Conservation (phyloP, 2,888 invertebrate genomes). For the Chorisops tibialis region DNA sequence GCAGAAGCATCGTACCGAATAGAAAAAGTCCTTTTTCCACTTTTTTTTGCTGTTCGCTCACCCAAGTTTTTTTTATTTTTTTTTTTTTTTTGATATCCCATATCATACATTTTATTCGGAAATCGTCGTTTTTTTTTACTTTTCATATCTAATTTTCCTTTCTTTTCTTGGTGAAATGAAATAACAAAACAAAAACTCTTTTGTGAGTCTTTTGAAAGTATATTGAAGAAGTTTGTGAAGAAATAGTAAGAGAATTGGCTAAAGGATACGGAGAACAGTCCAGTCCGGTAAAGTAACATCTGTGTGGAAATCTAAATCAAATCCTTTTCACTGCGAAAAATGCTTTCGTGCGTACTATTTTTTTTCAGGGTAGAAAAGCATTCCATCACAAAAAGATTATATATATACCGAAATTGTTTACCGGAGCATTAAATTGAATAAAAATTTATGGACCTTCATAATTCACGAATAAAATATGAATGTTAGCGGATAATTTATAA, state of each 20-base stretch:
- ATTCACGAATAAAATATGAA: constrained; percentile 38
- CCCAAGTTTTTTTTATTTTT: neutral
- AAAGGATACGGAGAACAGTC: neutral
- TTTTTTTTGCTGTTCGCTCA: too few species aligned
- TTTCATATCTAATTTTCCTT: constrained; percentile 13
- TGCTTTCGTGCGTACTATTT: constrained; percentile 28
- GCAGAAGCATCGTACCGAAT: too few species aligned
- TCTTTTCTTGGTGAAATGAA: neutral
- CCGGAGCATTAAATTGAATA: constrained; percentile 53
- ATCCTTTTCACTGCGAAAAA: constrained; percentile 17
- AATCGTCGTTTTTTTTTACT: neutral
- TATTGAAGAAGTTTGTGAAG: neutral
- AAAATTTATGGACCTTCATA: constrained; percentile 51
- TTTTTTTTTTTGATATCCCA: too few species aligned
- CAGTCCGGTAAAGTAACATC: neutral
- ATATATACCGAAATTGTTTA: constrained; percentile 48
- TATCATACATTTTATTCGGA: neutral
- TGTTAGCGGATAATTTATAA: constrained; percentile 34
- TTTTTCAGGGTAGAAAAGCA: neutral
- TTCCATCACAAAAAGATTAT: constrained; percentile 2
- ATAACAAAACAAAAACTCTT: too few species aligned
- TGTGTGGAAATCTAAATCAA: constrained; percentile 22
- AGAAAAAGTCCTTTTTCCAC: too few species aligned
- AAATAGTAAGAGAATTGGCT: neutral
- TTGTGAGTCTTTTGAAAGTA: constrained; percentile 1